phyloP scores from a whole-genome alignment of 2,888 invertebrate species.

The Drosophila putrida region DNA sequence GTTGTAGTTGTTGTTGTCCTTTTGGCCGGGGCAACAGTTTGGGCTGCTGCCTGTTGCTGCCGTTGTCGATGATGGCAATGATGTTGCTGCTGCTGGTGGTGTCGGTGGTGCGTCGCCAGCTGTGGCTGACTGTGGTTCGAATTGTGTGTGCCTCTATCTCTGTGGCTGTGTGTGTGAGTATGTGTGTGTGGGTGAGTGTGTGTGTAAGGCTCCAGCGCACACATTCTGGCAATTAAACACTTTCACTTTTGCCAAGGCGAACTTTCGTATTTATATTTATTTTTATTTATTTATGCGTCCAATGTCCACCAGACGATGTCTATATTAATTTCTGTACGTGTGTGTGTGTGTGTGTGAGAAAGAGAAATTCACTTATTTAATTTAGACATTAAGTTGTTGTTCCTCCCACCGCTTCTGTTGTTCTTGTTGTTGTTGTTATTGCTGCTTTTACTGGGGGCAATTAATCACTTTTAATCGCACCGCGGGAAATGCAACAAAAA shows the following conservation, averaged over 20 bases:
- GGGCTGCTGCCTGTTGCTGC: slow-evolving; percentile 60
- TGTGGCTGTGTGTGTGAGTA: slow-evolving; percentile 21
- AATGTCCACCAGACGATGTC: slow-evolving; percentile 58
- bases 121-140: slow-evolving; percentile 40
- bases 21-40: slow-evolving; percentile 38
- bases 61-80: slow-evolving; percentile 42
- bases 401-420: slow-evolving; percentile 36
- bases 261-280: slow-evolving; percentile 25
- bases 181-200: slow-evolving; percentile 31
- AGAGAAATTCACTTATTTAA: slow-evolving; percentile 72
- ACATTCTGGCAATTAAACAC: slow-evolving; percentile 63
- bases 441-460: slow-evolving; percentile 56
- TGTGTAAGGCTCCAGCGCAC: slow-evolving; percentile 60
- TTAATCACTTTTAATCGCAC: slow-evolving; percentile 80
- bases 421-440: slow-evolving; percentile 34
- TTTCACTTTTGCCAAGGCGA: slow-evolving; percentile 46
- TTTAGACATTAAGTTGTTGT: slow-evolving; percentile 71
- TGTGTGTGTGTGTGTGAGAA: slow-evolving; percentile 28
- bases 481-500: slow-evolving; percentile 49
- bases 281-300: slow-evolving; percentile 48
- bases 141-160: slow-evolving; percentile 8
- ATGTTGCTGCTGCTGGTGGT: slow-evolving; percentile 33
- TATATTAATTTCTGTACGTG: slow-evolving; percentile 74
- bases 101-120: slow-evolving; percentile 42
- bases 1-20: slow-evolving; percentile 34